Conservation (phyloP, 2,797 vertebrate genomes). For the Meriones psammophilus region DNA sequence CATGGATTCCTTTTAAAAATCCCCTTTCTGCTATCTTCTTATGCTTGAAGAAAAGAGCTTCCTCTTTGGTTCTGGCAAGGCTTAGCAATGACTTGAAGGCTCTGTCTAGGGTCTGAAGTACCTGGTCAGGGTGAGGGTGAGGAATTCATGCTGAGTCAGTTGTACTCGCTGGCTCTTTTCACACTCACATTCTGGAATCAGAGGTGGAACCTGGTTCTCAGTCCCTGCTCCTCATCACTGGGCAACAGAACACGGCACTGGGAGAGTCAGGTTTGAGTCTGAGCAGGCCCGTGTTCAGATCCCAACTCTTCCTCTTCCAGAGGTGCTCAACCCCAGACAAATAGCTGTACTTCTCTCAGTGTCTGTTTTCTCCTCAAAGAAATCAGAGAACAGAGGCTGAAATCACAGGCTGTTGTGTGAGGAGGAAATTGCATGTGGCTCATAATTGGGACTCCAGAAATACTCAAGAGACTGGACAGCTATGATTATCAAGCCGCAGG, state of each 20-base stretch:
- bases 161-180: not conserved
- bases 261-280: not conserved
- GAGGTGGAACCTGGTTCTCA: not conserved
- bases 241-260: not conserved
- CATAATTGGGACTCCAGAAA: not conserved
- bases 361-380: slow-evolving; percentile 30
- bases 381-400: not conserved
- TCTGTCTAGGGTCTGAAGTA: not conserved
- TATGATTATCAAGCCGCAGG: not conserved
- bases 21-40: not conserved
- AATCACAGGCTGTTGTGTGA: not conserved
- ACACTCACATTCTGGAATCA: not conserved
- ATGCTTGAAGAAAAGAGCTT: slow-evolving; percentile 8
- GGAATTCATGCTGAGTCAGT: not conserved
- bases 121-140: not conserved
- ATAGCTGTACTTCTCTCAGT: not conserved
- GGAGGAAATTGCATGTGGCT: fast-evolving
- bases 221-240: not conserved
- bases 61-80: not conserved
- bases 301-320: not conserved
- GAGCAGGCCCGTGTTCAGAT: not conserved
- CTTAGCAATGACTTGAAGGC: not conserved
- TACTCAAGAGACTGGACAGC: not conserved
- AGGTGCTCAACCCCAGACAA: not conserved
- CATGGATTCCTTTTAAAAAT: not conserved